phyloP scores from a whole-genome alignment of 2,888 invertebrate species.

The Nowickia ferox region DNA sequence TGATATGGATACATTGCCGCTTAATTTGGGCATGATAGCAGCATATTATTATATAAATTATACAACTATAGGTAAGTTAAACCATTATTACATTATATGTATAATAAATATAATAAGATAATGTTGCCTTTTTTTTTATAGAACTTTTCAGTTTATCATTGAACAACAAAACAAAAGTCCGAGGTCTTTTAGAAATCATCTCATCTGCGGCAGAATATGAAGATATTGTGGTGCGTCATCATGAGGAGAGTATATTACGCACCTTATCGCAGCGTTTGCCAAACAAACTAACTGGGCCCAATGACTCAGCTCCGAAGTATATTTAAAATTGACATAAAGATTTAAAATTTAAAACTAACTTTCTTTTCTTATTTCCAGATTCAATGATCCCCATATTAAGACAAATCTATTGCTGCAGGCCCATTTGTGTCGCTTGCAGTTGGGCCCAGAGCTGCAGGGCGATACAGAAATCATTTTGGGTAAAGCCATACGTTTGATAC shows the following conservation, averaged over 20 bases:
- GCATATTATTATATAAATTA: conserved; percentile 99
- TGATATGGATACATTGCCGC: conserved; percentile 97
- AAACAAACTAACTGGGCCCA: conserved; percentile 86
- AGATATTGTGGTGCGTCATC: conserved; percentile 95
- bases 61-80: conserved; percentile 93
- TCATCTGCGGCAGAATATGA: conserved; percentile 99
- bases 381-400: conserved; percentile 98
- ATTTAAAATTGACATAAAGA: conserved; percentile 68
- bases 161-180: conserved; percentile 98
- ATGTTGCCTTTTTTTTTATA: conserved; percentile 82
- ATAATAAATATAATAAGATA: background rate
- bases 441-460: conserved; percentile 97
- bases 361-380: conserved; percentile 84
- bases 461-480: conserved; percentile 96
- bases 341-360: background rate
- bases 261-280: conserved; percentile 85
- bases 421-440: conserved; percentile 95
- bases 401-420: conserved; percentile 97
- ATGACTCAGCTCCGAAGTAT: conserved; percentile 88
- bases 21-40: conserved; percentile 99
- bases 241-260: conserved; percentile 94
- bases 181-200: conserved; percentile 98
- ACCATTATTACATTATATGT: background rate
- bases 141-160: conserved; percentile 98
- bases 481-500: conserved; percentile 92